These are phyloP conservation scores for Borostomias antarcticus DNA, from an alignment of 2,797 vertebrate genomes.

Conservation along the genomic window DNA sequence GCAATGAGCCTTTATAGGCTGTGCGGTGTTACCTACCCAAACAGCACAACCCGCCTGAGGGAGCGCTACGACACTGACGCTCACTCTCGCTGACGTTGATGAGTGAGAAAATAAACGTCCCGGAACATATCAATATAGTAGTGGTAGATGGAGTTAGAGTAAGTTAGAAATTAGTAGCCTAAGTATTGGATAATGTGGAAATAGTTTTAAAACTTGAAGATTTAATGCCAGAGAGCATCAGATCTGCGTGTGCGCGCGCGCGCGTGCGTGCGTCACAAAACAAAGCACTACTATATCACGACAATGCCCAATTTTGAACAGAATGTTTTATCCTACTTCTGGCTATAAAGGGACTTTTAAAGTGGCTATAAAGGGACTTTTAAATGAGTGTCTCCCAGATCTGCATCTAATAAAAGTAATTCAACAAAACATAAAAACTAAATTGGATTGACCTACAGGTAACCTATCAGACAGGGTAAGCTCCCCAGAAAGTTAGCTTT, in stretches of 20 bases:
- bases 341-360: too few relatives aligned
- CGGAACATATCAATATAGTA: too few relatives aligned
- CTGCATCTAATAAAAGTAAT: background rate
- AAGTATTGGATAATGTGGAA: background rate
- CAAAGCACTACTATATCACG: background rate
- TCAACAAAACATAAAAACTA: too few relatives aligned
- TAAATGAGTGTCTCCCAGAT: background rate
- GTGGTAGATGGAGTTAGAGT: background rate
- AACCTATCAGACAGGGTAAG: too few relatives aligned
- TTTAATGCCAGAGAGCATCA: too few relatives aligned
- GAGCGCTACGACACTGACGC: background rate
- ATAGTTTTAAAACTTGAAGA: too few relatives aligned
- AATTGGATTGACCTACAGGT: too few relatives aligned
- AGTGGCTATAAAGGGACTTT: background rate
- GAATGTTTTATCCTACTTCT: background rate
- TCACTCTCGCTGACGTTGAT: too few relatives aligned
- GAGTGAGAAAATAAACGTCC: too few relatives aligned
- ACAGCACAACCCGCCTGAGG: background rate
- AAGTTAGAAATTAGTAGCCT: background rate
- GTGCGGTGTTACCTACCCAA: constrained; percentile 2
- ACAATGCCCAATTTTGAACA: background rate
- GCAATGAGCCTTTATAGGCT: background rate
- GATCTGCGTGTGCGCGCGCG: background rate
- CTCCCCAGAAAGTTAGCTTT: too few relatives aligned
- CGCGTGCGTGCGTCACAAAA: background rate